A percentile compares a stretch with the other conserved stretches of the same genome.
These are phyloP conservation scores for Anarsia innoxiella DNA, from an alignment of 2,888 invertebrate species.

Conservation along the genomic window DNA sequence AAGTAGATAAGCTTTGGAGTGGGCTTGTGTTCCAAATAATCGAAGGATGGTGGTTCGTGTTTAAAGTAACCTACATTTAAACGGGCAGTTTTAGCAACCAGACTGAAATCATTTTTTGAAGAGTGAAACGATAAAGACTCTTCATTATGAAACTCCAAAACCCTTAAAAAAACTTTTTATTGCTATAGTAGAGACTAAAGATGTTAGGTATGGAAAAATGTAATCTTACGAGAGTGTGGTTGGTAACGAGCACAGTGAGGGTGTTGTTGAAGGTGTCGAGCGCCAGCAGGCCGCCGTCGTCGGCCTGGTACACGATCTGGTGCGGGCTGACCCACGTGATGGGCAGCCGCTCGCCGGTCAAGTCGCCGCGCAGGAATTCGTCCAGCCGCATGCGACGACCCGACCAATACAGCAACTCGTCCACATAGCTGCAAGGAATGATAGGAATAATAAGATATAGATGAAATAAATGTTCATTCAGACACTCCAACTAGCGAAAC, in stretches of 20 bases:
- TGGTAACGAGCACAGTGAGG: slow-evolving; percentile 86
- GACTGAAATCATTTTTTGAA: too few species aligned
- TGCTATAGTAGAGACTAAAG: too few species aligned
- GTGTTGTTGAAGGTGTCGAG: slow-evolving; percentile 87
- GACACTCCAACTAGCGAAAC: too few species aligned
- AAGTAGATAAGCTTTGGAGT: slow-evolving; percentile 27
- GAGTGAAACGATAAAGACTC: too few species aligned
- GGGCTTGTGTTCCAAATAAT: slow-evolving; percentile 24
- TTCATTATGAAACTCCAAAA: too few species aligned
- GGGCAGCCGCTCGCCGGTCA: slow-evolving; percentile 82
- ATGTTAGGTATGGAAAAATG: too few species aligned
- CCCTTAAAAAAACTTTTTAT: too few species aligned
- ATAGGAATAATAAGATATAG: not conserved
- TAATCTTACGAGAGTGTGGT: slow-evolving; percentile 87
- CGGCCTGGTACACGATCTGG: slow-evolving; percentile 90
- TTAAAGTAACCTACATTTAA: too few species aligned
- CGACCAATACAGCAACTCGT: slow-evolving; percentile 92
- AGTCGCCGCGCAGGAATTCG: slow-evolving; percentile 87
- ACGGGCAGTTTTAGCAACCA: too few species aligned
- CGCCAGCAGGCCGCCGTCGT: slow-evolving; percentile 88
- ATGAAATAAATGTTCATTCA: not conserved
- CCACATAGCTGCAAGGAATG: slow-evolving; percentile 79
- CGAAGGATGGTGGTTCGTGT: slow-evolving; percentile 19
- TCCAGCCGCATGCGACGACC: slow-evolving; percentile 89
- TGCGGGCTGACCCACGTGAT: slow-evolving; percentile 88